Evolutionary conservation across 2,113 vertebrate genomes (phyloP), one percentile per base, ranked within the genome.

Genomic region (Phalacrocorax carbo): DNA sequence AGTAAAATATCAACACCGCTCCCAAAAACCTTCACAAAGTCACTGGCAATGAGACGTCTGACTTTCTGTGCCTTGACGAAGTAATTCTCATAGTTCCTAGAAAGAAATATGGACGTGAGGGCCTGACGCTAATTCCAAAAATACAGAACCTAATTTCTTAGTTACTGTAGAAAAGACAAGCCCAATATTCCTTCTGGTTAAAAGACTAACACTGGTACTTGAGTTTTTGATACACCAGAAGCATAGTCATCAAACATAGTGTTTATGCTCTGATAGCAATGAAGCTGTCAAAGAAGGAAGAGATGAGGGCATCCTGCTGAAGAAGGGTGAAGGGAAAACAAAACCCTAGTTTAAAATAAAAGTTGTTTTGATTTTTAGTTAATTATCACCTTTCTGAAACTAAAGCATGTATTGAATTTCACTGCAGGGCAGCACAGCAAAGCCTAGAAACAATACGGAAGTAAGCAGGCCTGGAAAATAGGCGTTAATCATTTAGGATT

Each of bases 11-110:
- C 98, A 9, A 99, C 96, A 3, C 99, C 99, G 0, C 98, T 98
- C 86, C 68, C 30, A 70, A 99, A 99, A 72, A 98, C 98, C 2
- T 88, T 98, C 55, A 90, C 55, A 94, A 99, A 99, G 86, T 99
- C 99, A 12, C 98, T 92, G 6, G 98, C 86, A 58, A 99, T 99
- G 86, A 99, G 99, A 40, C 99, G 98, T 22, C 99, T 98, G 61
- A 99, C 98, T 91, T 98, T 99, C 97, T 99, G 99, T 21, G 99
- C 99, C 98, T 99, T 99, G 77, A 99, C 15, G 71, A 99, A 99
- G 97, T 99, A 99, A 51, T 97, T 98, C 91, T 99, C 98, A 73
- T 99, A 99, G 96, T 99, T 99, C 96, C 99, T 99, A 69, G 25
- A 60, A 82, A 68, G 23, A 68, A 91, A 87, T 2, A 76, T 0